Percentiles rank a stretch among this genome's conserved stretches.
Evolutionary conservation across 2,888 invertebrate genomes (phyloP).

Genomic region (Heliconius charithonia): DNA sequence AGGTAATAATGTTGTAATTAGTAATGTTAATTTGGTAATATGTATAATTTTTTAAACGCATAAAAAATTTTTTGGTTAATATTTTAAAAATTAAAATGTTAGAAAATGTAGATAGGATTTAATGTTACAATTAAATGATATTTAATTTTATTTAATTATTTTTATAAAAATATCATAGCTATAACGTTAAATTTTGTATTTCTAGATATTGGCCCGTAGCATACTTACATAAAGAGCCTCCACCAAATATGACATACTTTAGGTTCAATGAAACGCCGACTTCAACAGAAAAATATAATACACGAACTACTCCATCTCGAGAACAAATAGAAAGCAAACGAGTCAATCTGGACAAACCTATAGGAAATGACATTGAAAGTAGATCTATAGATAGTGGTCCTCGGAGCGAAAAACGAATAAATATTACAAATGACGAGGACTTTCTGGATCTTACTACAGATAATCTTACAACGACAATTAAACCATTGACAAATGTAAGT

Average conservation of each 20-base stretch:
- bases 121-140: too few species aligned
- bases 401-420: conserved; percentile 66
- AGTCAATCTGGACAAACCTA: conserved; percentile 34
- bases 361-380: conserved; percentile 43
- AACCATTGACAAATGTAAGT: conserved; percentile 44
- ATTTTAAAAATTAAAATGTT: too few species aligned
- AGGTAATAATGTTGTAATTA: conserved; percentile 56
- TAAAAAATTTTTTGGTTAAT: too few species aligned
- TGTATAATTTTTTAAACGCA: too few species aligned
- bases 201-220: conserved; percentile 90
- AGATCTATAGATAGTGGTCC: conserved; percentile 48
- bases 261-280: conserved; percentile 67
- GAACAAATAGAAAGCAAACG: conserved; percentile 35
- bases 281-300: conserved; percentile 44
- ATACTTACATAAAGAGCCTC: conserved; percentile 90
- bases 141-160: too few species aligned
- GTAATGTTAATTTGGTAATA: too few species aligned
- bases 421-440: conserved; percentile 58
- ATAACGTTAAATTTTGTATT: background rate
- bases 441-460: conserved; percentile 52
- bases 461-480: conserved; percentile 48
- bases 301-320: conserved; percentile 17
- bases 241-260: conserved; percentile 88
- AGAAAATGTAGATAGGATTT: too few species aligned
- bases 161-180: background rate